Evolutionary conservation across 2,797 vertebrate genomes (phyloP).

Genomic region (Neostethus bicornis): DNA sequence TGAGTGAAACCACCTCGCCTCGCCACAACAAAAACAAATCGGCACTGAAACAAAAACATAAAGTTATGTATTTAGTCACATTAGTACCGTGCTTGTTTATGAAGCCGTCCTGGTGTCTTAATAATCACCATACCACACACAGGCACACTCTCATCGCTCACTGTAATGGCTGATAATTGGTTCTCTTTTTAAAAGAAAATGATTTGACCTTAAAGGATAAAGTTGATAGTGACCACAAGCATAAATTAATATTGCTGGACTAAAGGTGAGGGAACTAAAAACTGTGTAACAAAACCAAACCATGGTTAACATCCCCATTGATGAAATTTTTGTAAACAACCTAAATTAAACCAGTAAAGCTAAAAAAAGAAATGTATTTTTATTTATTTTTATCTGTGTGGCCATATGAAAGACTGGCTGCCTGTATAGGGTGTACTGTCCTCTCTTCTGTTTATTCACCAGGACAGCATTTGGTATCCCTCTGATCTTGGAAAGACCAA

Average conservation of each 20-base stretch:
- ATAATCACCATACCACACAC: conserved; percentile 30
- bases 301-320: no score
- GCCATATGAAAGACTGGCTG: no score
- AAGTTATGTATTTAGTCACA: conserved; percentile 18
- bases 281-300: no score
- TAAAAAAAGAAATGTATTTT: no score
- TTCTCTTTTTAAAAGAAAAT: conserved; percentile 45
- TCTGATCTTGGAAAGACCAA: no score
- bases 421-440: no score
- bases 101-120: conserved; percentile 45
- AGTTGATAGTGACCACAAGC: conserved; percentile 12
- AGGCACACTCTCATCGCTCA: conserved; percentile 46
- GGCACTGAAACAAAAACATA: conserved; percentile 23
- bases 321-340: no score
- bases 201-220: conserved; percentile 35
- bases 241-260: neutral
- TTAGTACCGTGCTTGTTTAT: conserved; percentile 57
- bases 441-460: no score
- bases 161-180: conserved; percentile 57
- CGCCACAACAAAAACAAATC: conserved; percentile 56
- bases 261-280: neutral
- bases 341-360: no score
- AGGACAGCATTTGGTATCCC: no score
- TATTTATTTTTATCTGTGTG: no score
- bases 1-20: conserved; percentile 15